phyloP scores from a whole-genome alignment of 1,140 invertebrate genomes.

The Penaeus japonicus region DNA sequence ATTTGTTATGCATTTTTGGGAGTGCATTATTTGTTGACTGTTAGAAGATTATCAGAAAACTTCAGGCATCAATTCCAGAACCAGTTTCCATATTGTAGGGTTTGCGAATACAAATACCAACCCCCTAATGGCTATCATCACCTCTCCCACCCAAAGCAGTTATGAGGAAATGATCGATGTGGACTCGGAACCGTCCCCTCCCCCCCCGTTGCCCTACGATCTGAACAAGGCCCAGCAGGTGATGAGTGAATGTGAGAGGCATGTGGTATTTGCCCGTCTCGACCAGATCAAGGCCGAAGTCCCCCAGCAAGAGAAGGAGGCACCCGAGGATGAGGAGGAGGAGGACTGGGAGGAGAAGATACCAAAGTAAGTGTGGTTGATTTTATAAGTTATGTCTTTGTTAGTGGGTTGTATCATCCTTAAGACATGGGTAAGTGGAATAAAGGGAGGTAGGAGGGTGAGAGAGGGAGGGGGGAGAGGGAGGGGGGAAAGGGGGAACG shows the following conservation, averaged over 20 bases:
- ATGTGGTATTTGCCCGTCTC: slow-evolving; percentile 71
- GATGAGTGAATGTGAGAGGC: slow-evolving; percentile 79
- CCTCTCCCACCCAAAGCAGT: not conserved
- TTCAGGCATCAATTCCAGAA: not conserved
- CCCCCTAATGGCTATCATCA: not conserved
- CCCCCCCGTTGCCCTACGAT: slow-evolving; percentile 70
- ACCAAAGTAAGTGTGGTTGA: slow-evolving; percentile 22
- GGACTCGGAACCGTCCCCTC: slow-evolving; percentile 66
- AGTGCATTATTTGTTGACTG: too few species aligned
- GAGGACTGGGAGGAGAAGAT: slow-evolving; percentile 53
- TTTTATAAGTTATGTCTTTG: slow-evolving; percentile 59
- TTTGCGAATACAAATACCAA: not conserved
- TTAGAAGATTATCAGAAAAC: too few species aligned
- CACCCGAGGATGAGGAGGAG: not conserved
- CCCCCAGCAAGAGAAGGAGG: slow-evolving; percentile 20
- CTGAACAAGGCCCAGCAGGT: slow-evolving; percentile 70
- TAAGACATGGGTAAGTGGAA: not conserved
- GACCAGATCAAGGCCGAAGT: slow-evolving; percentile 70
- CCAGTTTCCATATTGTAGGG: too few species aligned
- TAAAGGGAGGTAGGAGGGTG: not conserved
- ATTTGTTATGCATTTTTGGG: too few species aligned
- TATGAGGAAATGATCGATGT: slow-evolving; percentile 61
- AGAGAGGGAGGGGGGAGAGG: too few species aligned
- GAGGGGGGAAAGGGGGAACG: too few species aligned
- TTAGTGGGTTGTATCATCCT: not conserved